phyloP scores from a whole-genome alignment of 2,113 vertebrate genomes.

The Eulacestoma nigropectus region DNA sequence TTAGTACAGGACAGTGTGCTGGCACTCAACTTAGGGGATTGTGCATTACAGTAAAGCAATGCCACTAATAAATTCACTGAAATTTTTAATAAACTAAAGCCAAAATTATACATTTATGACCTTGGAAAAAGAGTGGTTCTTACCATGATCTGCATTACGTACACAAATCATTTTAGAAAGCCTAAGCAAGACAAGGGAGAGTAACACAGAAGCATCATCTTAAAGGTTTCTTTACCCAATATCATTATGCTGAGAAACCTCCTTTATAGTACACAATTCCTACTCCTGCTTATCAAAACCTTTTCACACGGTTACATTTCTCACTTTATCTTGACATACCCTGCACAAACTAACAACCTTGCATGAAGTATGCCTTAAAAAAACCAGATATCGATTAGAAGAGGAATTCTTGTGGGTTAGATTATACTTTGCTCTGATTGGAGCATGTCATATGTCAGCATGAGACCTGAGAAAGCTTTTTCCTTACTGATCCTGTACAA shows the following conservation, averaged over 20 bases:
- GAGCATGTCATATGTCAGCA: background rate
- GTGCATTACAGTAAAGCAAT: background rate
- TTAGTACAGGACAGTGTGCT: background rate
- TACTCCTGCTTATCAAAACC: background rate
- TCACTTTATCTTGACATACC: constrained; percentile 8
- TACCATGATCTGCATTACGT: background rate
- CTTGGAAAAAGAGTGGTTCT: background rate
- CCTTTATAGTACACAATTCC: background rate
- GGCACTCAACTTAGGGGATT: background rate
- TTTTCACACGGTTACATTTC: background rate
- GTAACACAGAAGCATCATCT: background rate
- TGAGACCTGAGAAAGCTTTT: background rate
- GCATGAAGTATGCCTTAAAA: background rate
- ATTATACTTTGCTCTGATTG: background rate
- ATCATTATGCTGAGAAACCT: background rate
- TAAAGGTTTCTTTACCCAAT: background rate
- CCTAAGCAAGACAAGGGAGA: background rate
- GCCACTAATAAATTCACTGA: background rate
- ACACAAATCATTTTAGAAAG: background rate
- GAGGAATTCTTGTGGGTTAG: background rate
- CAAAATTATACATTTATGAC: background rate
- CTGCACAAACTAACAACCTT: background rate
- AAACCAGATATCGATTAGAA: background rate
- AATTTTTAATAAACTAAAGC: background rate
- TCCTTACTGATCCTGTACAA: background rate